phyloP scores from a whole-genome alignment of 2,888 invertebrate genomes.

The Listrodromus nycthemerus region DNA sequence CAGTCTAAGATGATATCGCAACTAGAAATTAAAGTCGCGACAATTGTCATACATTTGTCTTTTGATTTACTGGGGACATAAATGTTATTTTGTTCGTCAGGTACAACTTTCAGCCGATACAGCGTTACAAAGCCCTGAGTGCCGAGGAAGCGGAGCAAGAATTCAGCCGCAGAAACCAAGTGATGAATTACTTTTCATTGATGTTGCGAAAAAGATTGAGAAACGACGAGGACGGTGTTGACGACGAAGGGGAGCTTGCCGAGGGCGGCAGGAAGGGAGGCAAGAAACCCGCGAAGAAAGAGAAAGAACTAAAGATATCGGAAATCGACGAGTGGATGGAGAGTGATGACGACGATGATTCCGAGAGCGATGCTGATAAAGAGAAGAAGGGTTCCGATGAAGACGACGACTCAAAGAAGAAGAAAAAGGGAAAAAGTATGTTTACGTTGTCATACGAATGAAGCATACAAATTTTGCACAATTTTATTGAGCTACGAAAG shows the following conservation, averaged over 20 bases:
- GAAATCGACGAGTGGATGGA: slow-evolving; percentile 98
- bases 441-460: not conserved
- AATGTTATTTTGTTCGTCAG: slow-evolving; percentile 78
- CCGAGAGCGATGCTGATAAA: slow-evolving; percentile 89
- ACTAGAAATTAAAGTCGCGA: too few species aligned
- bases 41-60: too few species aligned
- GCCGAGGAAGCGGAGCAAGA: slow-evolving; percentile 99
- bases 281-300: slow-evolving; percentile 79
- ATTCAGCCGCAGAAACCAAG: slow-evolving; percentile 97
- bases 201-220: slow-evolving; percentile 96
- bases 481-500: too few species aligned
- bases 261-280: slow-evolving; percentile 84
- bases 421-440: slow-evolving; percentile 87
- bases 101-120: slow-evolving; percentile 96
- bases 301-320: slow-evolving; percentile 92
- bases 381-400: slow-evolving; percentile 87
- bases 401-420: slow-evolving; percentile 87
- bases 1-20: too few species aligned
- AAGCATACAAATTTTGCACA: too few species aligned
- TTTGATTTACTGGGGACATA: not conserved
- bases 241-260: slow-evolving; percentile 88
- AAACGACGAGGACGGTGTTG: slow-evolving; percentile 88
- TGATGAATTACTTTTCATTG: slow-evolving; percentile 97
- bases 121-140: slow-evolving; percentile 96
- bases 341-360: slow-evolving; percentile 90